These are phyloP conservation scores for Kryptopterus vitreolus DNA, from an alignment of 2,797 vertebrate species.

Conservation along the genomic window DNA sequence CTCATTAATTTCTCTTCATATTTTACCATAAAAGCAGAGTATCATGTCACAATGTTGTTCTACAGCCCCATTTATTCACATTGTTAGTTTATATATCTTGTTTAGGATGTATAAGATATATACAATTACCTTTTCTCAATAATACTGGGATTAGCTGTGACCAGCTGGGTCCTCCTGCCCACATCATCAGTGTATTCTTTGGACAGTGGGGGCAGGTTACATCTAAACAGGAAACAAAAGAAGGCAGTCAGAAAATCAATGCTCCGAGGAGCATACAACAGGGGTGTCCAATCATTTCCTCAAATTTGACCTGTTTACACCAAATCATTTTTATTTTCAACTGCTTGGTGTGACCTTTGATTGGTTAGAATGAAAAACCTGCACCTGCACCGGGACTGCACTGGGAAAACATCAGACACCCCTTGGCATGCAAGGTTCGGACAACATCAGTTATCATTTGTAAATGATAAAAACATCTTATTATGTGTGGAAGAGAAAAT, in stretches of 20 bases:
- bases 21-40: not conserved
- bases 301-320: too few relatives aligned
- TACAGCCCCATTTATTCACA: not conserved
- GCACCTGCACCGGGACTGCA: too few relatives aligned
- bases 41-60: not conserved
- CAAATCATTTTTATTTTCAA: too few relatives aligned
- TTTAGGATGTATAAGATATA: not conserved
- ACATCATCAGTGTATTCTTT: conserved; percentile 86
- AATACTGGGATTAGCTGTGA: conserved; percentile 97
- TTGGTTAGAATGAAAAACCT: too few relatives aligned
- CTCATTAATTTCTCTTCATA: not conserved
- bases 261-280: not conserved
- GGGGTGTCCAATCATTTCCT: too few relatives aligned
- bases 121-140: conserved; percentile 84
- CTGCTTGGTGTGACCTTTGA: too few relatives aligned
- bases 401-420: too few relatives aligned
- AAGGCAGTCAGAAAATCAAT: not conserved
- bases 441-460: not conserved
- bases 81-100: not conserved
- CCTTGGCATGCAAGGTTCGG: too few relatives aligned
- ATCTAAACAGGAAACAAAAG: conserved; percentile 71
- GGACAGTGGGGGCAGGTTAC: conserved; percentile 93
- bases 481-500: not conserved
- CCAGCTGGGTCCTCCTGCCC: conserved; percentile 87
- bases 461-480: not conserved